phyloP scores from a whole-genome alignment of 2,797 vertebrate species.

The Anisognathus igniventris region DNA sequence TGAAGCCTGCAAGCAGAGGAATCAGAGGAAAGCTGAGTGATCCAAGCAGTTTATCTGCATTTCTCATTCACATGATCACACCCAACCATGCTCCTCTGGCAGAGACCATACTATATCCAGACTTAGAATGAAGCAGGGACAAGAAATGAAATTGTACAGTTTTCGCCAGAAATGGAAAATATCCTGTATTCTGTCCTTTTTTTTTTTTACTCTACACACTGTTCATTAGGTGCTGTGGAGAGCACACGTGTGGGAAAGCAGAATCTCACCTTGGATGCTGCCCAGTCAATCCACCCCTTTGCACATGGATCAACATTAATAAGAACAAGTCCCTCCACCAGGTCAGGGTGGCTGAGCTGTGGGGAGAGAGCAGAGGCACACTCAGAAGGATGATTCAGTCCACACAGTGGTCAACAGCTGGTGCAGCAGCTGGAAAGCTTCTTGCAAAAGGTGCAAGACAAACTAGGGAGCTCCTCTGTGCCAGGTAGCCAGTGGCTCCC shows the following conservation, averaged over 20 bases:
- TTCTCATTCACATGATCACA: neutral
- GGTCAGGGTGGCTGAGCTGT: constrained; percentile 85
- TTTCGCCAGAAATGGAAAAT: neutral
- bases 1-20: neutral
- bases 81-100: neutral
- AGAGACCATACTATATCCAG: neutral
- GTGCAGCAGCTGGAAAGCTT: neutral
- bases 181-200: neutral
- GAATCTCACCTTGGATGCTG: constrained; percentile 87
- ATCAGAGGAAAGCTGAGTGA: neutral
- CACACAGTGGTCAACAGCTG: neutral
- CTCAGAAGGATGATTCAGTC: neutral
- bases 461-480: neutral
- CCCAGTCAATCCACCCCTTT: constrained; percentile 97
- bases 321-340: constrained; percentile 91
- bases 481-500: neutral
- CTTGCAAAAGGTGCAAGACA: neutral
- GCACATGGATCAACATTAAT: constrained; percentile 93
- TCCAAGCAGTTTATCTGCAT: neutral
- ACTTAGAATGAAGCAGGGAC: neutral
- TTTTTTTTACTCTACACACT: neutral
- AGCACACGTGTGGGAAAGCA: neutral
- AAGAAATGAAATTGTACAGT: neutral
- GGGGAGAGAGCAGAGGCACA: neutral
- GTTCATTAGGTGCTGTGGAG: neutral